Evolutionary conservation across 2,888 invertebrate genomes (phyloP).

Genomic region (Aphodius sticticus): DNA sequence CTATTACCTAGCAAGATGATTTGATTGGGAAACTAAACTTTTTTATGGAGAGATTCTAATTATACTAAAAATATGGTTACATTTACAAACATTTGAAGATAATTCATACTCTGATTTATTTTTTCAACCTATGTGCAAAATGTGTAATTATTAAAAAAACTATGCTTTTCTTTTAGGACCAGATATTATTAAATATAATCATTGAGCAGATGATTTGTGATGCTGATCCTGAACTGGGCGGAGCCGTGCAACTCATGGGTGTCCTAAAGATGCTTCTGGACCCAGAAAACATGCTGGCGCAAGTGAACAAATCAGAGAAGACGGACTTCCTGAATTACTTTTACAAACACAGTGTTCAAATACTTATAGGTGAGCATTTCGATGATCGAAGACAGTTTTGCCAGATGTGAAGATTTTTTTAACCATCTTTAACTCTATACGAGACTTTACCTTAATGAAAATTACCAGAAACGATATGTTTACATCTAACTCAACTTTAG

Average conservation of each 20-base stretch:
- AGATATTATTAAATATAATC: constrained; percentile 94
- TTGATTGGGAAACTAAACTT: too few species aligned
- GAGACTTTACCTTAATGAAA: not conserved
- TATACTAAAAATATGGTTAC: too few species aligned
- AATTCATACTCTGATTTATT: not conserved
- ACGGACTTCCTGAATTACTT: constrained; percentile 98
- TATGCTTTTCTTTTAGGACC: constrained; percentile 72
- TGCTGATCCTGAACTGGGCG: constrained; percentile 95
- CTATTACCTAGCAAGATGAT: too few species aligned
- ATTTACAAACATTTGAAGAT: not conserved
- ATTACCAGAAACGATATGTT: not conserved
- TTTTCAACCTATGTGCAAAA: not conserved
- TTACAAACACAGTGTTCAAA: constrained; percentile 98
- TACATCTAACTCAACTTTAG: too few species aligned
- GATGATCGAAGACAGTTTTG: not conserved
- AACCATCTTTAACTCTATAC: not conserved
- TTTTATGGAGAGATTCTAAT: too few species aligned
- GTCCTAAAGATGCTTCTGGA: constrained; percentile 92
- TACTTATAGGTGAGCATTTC: constrained; percentile 79
- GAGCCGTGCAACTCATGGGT: constrained; percentile 96
- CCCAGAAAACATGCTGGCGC: constrained; percentile 97
- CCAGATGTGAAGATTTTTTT: constrained; percentile 5
- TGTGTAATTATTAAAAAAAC: not conserved
- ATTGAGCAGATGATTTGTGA: constrained; percentile 99
- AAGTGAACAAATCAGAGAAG: constrained; percentile 94